Conservation (phyloP, 2,113 vertebrate genomes). For the Daubentonia madagascariensis region DNA sequence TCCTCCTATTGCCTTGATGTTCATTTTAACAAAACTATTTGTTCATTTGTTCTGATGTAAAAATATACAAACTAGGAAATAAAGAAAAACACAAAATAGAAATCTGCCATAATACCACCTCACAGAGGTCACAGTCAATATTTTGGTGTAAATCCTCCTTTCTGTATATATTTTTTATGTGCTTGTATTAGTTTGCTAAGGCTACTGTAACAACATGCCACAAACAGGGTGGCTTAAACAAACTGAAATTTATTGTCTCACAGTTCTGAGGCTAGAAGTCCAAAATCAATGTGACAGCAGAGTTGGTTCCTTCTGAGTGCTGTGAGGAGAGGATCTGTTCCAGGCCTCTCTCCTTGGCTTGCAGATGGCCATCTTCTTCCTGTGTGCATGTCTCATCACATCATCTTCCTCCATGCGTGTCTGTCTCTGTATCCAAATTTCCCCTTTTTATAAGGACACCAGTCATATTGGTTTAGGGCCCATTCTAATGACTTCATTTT, state of each 20-base stretch:
- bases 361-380: background rate
- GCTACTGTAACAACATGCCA: background rate
- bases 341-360: background rate
- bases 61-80: background rate
- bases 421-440: background rate
- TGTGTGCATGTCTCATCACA: background rate
- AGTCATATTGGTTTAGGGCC: background rate
- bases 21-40: background rate
- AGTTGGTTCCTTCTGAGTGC: background rate
- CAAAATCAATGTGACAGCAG: background rate
- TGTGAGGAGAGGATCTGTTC: background rate
- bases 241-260: background rate
- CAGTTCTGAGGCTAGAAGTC: background rate
- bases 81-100: constrained; percentile 6
- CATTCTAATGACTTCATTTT: background rate
- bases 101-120: background rate
- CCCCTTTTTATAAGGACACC: background rate
- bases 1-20: background rate
- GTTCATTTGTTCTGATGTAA: background rate
- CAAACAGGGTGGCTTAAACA: background rate
- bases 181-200: background rate
- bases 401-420: background rate
- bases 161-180: background rate
- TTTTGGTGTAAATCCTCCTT: background rate
- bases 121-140: background rate